A percentile compares a stretch with the other conserved stretches of the same genome.
Conservation (phyloP, 2,113 vertebrate species). For the Dasyprocta punctata region DNA sequence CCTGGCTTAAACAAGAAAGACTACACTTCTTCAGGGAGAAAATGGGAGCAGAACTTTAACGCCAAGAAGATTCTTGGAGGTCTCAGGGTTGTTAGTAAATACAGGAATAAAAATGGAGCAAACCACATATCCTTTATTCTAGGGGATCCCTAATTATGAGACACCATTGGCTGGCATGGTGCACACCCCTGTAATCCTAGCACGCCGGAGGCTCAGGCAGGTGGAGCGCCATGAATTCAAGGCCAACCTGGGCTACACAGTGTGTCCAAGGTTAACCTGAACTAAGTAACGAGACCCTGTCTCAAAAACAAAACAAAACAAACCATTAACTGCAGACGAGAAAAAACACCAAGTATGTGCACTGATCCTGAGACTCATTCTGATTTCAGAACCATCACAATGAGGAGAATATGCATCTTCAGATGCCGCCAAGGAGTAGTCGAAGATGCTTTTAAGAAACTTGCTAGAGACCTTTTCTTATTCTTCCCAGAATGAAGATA, state of each 20-base stretch:
- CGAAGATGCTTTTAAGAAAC: neutral
- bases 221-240: neutral
- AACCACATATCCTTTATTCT: neutral
- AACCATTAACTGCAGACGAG: neutral
- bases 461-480: neutral
- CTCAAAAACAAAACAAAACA: no score
- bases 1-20: neutral
- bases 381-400: neutral
- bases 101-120: neutral
- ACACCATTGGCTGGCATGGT: neutral
- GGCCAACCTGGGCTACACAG: no score
- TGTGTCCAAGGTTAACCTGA: neutral
- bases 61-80: neutral
- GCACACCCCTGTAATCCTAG: neutral
- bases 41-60: neutral
- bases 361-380: neutral
- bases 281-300: neutral
- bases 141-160: neutral
- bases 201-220: no score
- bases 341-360: neutral
- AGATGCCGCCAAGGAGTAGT: fast-evolving
- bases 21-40: neutral
- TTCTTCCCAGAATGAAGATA: neutral
- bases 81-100: neutral
- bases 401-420: neutral